Evolutionary conservation across 2,797 vertebrate genomes (phyloP), one percentile per base, ranked within the genome.

Genomic region (Helostoma temminkii): DNA sequence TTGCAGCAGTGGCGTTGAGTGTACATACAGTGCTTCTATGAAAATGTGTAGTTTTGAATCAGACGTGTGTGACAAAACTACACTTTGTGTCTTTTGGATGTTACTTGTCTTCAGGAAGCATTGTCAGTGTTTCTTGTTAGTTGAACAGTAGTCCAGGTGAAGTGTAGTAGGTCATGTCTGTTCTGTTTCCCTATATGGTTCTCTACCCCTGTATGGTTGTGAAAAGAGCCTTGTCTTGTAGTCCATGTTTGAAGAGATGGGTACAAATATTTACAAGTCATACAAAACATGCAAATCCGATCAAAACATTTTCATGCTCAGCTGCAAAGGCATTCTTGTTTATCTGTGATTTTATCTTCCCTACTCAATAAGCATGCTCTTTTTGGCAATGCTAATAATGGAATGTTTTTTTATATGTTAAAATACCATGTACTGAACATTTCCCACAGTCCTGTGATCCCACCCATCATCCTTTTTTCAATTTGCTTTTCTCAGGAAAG

Each of bases 401-500:
- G 1, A 37, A 46, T 58, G 9, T 46, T 39, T 34, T 39, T 34
- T 36, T 1, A 11, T 10, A 0, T 39, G 18, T 43, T 26, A 45
- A 56, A 36, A n/a, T 25, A 11, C 36, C 0, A 37, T 37, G 10
- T 22, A 68, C 37, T 55, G 7, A 65, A 34, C 26, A 26, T 60
- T 36, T 16, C 47, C 16, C 2, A 19, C 26, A 41, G 16, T 4
- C 55, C 11, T 0, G 21, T 10, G 5, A 65, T 60, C 43, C 36
- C 42, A 6, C 56, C 19, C 39, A 6, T 68, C 53, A 25, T 26
- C 14, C 10, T 10, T 45, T 6, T 24, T 9, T 46, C 24, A 14
- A 41, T 11, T 1, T 43, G 26, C 18, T 67, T 14, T 76, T 55
- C 45, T 34, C 68, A 98, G 97, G 96, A 97, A 63, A 96, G 93